Evolutionary conservation across 1,140 invertebrate genomes (phyloP).

Genomic region (Anadara kagoshimensis): DNA sequence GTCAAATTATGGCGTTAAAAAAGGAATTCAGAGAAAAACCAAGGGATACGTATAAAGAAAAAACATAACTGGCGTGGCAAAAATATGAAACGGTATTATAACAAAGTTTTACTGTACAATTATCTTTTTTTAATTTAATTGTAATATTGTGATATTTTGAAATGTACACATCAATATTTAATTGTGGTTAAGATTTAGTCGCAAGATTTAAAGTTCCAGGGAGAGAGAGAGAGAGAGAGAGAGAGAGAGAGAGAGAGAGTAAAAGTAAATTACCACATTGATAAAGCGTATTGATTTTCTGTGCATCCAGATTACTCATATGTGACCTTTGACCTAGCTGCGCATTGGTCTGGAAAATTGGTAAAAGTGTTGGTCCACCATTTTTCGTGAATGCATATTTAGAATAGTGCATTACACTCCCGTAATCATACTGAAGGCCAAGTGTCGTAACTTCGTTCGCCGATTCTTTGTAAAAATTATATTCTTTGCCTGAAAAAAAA

Average conservation of each 20-base stretch:
- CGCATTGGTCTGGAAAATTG: conserved; percentile 49
- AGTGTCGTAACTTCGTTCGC: conserved; percentile 51
- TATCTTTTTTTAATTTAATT: no score
- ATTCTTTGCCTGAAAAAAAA: conserved; percentile 47
- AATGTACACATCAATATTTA: no score
- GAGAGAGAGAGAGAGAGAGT: neutral
- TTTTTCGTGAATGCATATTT: conserved; percentile 73
- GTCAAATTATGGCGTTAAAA: no score
- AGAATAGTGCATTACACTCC: conserved; percentile 75
- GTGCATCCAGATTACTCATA: conserved; percentile 61
- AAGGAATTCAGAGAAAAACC: no score
- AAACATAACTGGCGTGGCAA: no score
- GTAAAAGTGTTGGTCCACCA: conserved; percentile 71
- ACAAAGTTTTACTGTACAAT: no score
- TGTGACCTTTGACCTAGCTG: conserved; percentile 66
- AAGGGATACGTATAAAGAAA: no score
- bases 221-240: conserved; percentile 6
- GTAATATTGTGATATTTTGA: no score
- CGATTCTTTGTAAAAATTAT: conserved; percentile 54
- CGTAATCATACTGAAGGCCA: conserved; percentile 71
- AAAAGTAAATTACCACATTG: conserved; percentile 53
- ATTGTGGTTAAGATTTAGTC: no score
- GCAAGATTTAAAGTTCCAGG: no score
- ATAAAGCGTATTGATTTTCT: conserved; percentile 66
- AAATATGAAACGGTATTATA: no score